These are phyloP conservation scores for Meteorus colon DNA, from an alignment of 2,888 invertebrate species.

Conservation along the genomic window DNA sequence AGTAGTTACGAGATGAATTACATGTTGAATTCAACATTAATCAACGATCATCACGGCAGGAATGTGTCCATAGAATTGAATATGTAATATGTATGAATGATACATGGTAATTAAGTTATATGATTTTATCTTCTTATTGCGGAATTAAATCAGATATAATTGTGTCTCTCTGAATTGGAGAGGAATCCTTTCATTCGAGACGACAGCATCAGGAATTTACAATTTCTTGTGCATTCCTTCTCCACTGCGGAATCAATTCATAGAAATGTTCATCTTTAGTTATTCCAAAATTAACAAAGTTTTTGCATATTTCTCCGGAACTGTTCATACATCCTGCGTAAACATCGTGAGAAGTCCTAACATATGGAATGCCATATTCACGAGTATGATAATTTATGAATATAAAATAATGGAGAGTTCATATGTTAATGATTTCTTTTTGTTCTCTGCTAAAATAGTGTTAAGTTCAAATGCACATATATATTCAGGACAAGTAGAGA, in stretches of 20 bases:
- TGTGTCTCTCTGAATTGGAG: too few relatives aligned
- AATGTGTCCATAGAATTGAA: too few relatives aligned
- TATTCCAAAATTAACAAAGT: not conserved
- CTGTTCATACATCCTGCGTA: not conserved
- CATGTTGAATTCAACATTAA: too few relatives aligned
- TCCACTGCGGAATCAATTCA: not conserved
- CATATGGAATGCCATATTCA: not conserved
- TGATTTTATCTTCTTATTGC: too few relatives aligned
- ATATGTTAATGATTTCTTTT: not conserved
- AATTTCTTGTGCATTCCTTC: not conserved
- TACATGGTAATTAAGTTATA: too few relatives aligned
- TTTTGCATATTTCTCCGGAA: not conserved
- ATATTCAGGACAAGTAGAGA: not conserved
- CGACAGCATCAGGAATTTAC: too few relatives aligned
- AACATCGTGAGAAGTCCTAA: not conserved
- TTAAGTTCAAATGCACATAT: not conserved
- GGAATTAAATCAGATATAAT: too few relatives aligned
- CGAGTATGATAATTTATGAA: not conserved
- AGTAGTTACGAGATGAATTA: too few relatives aligned
- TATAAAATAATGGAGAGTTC: not conserved
- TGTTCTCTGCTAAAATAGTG: not conserved
- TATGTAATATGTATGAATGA: too few relatives aligned
- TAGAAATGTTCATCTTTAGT: too few relatives aligned
- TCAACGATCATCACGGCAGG: too few relatives aligned
- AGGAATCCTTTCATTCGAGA: too few relatives aligned